Conservation (phyloP, 2,888 invertebrate species). For the Elegia similella region DNA sequence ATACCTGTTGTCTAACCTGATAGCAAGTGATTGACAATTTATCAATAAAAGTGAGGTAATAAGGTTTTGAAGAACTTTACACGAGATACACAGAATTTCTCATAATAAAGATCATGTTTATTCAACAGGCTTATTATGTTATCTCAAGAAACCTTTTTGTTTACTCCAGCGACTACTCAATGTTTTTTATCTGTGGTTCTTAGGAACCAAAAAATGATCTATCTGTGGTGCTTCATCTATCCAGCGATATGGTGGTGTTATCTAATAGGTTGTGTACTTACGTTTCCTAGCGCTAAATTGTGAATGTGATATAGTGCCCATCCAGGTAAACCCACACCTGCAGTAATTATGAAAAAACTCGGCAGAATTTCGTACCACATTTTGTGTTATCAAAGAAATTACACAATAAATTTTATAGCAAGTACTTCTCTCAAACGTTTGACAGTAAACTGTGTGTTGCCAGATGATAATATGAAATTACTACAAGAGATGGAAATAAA, state of each 20-base stretch:
- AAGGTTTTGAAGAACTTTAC: no score
- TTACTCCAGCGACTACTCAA: constrained; percentile 11
- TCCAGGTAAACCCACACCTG: constrained; percentile 82
- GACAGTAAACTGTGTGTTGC: constrained; percentile 44
- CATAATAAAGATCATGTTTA: no score
- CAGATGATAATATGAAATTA: constrained; percentile 30
- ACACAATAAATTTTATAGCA: constrained; percentile 29
- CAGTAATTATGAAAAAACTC: constrained; percentile 82
- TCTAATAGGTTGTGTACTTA: constrained; percentile 75
- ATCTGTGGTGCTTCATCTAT: not conserved
- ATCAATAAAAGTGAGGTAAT: no score
- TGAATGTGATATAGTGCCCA: constrained; percentile 83
- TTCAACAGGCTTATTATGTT: no score
- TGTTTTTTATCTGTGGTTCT: constrained; percentile 18
- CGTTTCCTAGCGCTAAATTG: constrained; percentile 83
- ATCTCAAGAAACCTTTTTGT: not conserved
- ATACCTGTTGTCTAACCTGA: no score
- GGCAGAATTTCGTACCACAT: constrained; percentile 90
- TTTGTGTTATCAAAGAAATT: constrained; percentile 35
- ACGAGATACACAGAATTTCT: no score
- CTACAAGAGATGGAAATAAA: constrained; percentile 28
- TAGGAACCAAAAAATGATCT: constrained; percentile 5
- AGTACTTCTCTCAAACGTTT: constrained; percentile 23
- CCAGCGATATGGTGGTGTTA: constrained; percentile 41
- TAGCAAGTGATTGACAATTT: no score